Percentiles rank a stretch among this genome's conserved stretches.
phyloP scores from a whole-genome alignment of 2,888 invertebrate species.

The Aethes cnicana region DNA sequence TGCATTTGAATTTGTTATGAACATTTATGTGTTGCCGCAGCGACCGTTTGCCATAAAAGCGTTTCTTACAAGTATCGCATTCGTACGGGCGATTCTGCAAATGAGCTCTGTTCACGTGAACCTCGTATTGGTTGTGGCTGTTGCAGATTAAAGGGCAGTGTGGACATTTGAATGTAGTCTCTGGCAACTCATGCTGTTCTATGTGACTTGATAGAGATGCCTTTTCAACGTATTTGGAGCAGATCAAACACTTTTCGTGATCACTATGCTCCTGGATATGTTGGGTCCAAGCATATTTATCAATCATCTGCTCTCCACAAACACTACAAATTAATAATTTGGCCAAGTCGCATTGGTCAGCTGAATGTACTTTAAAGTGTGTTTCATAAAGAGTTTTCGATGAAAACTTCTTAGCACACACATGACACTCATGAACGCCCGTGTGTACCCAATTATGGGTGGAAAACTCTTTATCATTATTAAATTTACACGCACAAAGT shows the following conservation, averaged over 20 bases:
- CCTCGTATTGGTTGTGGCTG: constrained; percentile 33
- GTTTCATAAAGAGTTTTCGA: constrained; percentile 9
- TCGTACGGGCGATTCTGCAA: constrained; percentile 37
- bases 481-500: constrained; percentile 10
- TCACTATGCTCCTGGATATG: constrained; percentile 11
- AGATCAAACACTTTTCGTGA: constrained; percentile 1
- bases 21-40: constrained; percentile 34
- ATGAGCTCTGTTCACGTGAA: constrained; percentile 39
- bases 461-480: background rate
- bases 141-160: constrained; percentile 21
- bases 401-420: constrained; percentile 10
- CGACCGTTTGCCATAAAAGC: constrained; percentile 37
- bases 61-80: constrained; percentile 36
- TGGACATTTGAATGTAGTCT: constrained; percentile 3
- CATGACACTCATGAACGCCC: constrained; percentile 13
- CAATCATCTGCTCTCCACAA: constrained; percentile 1
- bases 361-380: constrained; percentile 8
- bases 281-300: background rate
- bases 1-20: constrained; percentile 31
- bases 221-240: background rate
- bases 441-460: constrained; percentile 4
- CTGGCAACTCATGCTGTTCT: background rate
- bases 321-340: background rate
- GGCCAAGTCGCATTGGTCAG: background rate
- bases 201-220: background rate